Conservation (phyloP, 2,797 vertebrate species). For the Pipistrellus pygmaeus region DNA sequence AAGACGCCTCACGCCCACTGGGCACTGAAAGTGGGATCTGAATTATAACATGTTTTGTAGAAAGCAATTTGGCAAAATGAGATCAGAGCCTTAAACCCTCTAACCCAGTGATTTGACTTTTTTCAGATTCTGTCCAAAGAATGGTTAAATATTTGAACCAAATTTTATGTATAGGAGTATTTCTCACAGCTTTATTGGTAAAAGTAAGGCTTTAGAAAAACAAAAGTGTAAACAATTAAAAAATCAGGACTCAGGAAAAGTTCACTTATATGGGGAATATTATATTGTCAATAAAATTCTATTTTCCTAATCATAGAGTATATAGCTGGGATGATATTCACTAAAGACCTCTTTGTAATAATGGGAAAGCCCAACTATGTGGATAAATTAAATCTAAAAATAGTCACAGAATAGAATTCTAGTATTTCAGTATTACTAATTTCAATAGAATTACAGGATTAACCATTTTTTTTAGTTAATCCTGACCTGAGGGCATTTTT, state of each 20-base stretch:
- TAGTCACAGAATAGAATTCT: constrained; percentile 35
- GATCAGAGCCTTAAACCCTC: neutral
- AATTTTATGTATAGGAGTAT: constrained; percentile 4
- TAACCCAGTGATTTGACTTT: neutral
- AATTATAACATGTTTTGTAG: neutral
- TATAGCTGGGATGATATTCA: neutral
- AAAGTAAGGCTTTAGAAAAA: constrained; percentile 33
- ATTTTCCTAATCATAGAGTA: neutral
- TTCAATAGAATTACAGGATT: too few relatives aligned
- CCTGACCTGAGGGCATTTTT: too few relatives aligned
- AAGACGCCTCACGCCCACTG: neutral
- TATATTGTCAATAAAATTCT: neutral
- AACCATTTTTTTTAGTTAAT: too few relatives aligned
- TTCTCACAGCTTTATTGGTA: neutral
- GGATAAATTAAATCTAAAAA: constrained; percentile 34
- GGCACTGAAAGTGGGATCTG: neutral
- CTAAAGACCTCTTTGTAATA: neutral
- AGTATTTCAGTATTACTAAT: neutral
- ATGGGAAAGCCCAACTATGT: neutral
- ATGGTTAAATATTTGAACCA: neutral
- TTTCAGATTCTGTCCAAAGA: neutral
- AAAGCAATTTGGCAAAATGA: constrained; percentile 33
- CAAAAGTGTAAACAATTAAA: neutral
- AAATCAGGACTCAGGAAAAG: constrained; percentile 14
- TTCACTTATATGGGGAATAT: neutral